Evolutionary conservation across 2,797 vertebrate genomes (phyloP), one percentile per base, ranked within the genome.

Genomic region (Prunella strophiata): DNA sequence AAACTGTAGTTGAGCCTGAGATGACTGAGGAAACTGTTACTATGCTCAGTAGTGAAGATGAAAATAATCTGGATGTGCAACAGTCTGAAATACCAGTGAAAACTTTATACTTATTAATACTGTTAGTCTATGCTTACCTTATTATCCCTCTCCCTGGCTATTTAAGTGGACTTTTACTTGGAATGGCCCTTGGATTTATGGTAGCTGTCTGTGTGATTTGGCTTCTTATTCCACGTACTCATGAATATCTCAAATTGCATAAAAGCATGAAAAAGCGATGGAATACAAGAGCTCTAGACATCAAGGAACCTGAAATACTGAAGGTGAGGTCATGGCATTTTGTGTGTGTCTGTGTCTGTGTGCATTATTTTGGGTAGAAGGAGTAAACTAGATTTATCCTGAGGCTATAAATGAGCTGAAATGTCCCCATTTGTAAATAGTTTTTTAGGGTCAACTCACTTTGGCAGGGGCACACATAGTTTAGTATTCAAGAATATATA

Each of bases 81-180:
- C 96, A 91, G 58, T 97, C 97, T 5, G 94, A 97, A 72, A 92
- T 99, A 88, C 99, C 99, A 5, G 85, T 98, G 93, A 99, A 98
- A 94, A 98, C 98, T 29, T 97, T 99, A 54, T 96, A 97, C 50
- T 96, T 98, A 96, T 96, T 99, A 51, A 98, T 98, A 54, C 30
- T 98, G 45, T 97, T 99, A 89, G 98, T 99, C 68, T 99, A 99
- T 82, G 98, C 98, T 34, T 99, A 98, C 96, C 98, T 99, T 96
- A 97, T 99, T 84, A 96, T 99, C 85, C 99, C 99, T 79, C 97
- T 99, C 63, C 99, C 99, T 59, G 96, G 95, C 68, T 99, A 99
- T 15, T 11, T 98, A 74, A 98, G 97, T 40, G 99, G 99, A 93
- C 96, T 99, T 86, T 94, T 99, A 58, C 87, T 99, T 83, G 99